Conservation (phyloP, 1,140 invertebrate genomes). For the Eumaeus atala region DNA sequence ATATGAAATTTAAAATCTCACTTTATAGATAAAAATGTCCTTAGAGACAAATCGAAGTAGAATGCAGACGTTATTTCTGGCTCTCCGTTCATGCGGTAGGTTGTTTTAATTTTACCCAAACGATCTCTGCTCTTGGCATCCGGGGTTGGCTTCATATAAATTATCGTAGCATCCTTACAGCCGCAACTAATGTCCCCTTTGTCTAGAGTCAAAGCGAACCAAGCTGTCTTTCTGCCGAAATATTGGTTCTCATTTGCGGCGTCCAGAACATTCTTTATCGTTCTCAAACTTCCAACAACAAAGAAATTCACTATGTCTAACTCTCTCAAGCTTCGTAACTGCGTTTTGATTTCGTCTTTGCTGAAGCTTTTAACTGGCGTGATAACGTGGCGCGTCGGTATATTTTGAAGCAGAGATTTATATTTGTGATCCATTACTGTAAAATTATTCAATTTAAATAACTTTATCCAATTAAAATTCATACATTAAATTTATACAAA, state of each 20-base stretch:
- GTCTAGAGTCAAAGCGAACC: constrained; percentile 79
- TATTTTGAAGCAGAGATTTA: constrained; percentile 89
- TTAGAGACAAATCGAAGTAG: constrained; percentile 87
- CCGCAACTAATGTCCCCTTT: constrained; percentile 80
- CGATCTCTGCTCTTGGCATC: constrained; percentile 77
- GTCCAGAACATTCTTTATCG: constrained; percentile 82
- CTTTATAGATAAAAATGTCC: constrained; percentile 84
- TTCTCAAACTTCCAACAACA: constrained; percentile 81
- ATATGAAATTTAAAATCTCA: constrained; percentile 61
- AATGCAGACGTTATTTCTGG: constrained; percentile 86
- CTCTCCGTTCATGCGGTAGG: constrained; percentile 80
- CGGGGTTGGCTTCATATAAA: constrained; percentile 79
- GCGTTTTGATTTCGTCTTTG: constrained; percentile 75
- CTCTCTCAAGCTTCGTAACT: constrained; percentile 82
- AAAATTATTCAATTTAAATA: constrained; percentile 24
- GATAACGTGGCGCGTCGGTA: constrained; percentile 90
- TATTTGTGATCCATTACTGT: constrained; percentile 94
- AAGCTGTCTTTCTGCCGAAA: constrained; percentile 71
- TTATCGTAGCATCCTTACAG: constrained; percentile 81
- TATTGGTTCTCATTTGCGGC: constrained; percentile 70
- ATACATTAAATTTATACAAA: not conserved
- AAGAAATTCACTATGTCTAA: constrained; percentile 93
- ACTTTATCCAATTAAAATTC: constrained; percentile 1
- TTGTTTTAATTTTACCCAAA: constrained; percentile 79
- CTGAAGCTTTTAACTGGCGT: constrained; percentile 75